Evolutionary conservation across 2,797 vertebrate genomes (phyloP).

Genomic region (Scleropages formosus): DNA sequence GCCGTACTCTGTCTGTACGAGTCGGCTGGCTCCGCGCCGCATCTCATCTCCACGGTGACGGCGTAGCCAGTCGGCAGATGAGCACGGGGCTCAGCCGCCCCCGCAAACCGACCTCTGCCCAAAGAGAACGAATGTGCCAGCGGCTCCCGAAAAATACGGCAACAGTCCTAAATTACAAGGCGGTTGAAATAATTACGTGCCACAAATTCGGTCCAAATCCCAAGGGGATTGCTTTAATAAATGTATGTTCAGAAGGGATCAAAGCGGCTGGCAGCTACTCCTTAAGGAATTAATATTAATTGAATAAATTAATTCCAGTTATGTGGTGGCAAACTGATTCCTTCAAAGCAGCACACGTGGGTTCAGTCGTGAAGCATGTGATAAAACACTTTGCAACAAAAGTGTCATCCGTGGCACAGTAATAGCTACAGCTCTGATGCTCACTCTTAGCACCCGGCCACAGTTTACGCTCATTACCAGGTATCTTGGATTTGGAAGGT

Average conservation of each 20-base stretch:
- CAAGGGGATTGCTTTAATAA: slow-evolving; percentile 7
- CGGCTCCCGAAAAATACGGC: background rate
- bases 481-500: background rate
- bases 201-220: background rate
- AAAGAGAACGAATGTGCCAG: background rate
- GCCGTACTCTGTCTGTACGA: too few species aligned
- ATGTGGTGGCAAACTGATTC: background rate
- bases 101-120: background rate
- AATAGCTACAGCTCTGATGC: too few species aligned
- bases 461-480: background rate
- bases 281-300: background rate
- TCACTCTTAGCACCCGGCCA: background rate
- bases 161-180: background rate
- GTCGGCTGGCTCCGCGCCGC: background rate
- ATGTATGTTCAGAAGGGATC: background rate
- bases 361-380: background rate
- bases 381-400: background rate
- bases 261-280: background rate
- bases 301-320: slow-evolving; percentile 1
- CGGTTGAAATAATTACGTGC: background rate
- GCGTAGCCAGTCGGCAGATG: too few species aligned
- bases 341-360: background rate
- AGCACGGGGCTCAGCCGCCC: too few species aligned
- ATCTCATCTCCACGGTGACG: background rate
- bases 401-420: too few species aligned